Conservation (phyloP, 2,797 vertebrate species). For the Pelobates cultripes region DNA sequence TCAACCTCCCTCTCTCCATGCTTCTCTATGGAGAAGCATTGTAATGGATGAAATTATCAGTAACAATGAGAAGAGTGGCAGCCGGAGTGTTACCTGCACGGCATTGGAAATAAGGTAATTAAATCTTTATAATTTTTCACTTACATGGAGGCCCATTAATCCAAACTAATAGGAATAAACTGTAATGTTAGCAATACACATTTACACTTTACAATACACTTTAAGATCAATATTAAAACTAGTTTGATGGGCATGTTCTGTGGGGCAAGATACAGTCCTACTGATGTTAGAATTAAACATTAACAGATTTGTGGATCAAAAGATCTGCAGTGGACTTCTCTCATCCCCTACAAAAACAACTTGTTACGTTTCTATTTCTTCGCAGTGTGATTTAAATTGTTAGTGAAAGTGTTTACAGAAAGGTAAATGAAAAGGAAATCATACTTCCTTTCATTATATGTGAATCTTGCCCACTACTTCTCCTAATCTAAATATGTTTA, state of each 20-base stretch:
- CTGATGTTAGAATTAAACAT: background rate
- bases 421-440: background rate
- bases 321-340: background rate
- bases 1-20: no score
- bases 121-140: no score
- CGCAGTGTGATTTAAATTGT: background rate
- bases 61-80: no score
- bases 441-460: background rate
- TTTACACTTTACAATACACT: no score
- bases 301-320: background rate
- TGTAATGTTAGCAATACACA: no score
- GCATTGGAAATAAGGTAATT: no score
- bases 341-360: background rate
- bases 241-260: background rate
- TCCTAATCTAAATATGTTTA: constrained; percentile 23
- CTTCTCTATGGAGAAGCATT: no score
- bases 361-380: background rate
- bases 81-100: no score
- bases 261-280: background rate
- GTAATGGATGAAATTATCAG: no score
- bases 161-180: no score
- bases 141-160: no score
- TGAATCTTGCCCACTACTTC: background rate
- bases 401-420: constrained; percentile 9
- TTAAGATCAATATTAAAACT: background rate